A percentile compares a stretch with the other conserved stretches of the same genome.
phyloP scores from a whole-genome alignment of 2,113 vertebrate genomes.

The Nothobranchius kuhntae region DNA sequence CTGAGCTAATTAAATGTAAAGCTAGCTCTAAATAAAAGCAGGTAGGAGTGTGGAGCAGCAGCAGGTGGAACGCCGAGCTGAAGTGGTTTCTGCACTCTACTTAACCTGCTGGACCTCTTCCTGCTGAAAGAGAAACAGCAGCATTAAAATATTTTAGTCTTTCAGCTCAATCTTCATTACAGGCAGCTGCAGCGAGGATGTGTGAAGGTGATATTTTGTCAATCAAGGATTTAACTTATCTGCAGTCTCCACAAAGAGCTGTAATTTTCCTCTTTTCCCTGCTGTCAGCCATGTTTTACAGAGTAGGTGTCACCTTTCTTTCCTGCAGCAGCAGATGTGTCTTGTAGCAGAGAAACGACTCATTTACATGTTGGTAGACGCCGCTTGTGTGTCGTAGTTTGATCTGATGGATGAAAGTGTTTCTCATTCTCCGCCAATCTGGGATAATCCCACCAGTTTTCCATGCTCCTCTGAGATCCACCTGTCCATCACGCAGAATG shows the following conservation, averaged over 20 bases:
- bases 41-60: no score
- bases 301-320: constrained; percentile 32
- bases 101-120: no score
- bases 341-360: constrained; percentile 24
- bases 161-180: not conserved
- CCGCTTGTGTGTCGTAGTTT: constrained; percentile 40
- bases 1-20: no score
- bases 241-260: constrained; percentile 39
- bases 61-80: no score
- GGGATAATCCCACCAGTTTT: constrained; percentile 34
- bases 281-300: constrained; percentile 39
- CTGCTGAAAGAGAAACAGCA: not conserved
- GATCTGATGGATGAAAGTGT: constrained; percentile 50
- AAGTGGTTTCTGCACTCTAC: no score
- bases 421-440: constrained; percentile 33
- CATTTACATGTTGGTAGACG: constrained; percentile 56
- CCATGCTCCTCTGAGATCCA: constrained; percentile 28
- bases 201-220: constrained; percentile 35
- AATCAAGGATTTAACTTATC: constrained; percentile 37
- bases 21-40: no score
- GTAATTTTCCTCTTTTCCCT: constrained; percentile 28
- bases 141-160: not conserved
- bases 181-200: not conserved
- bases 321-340: constrained; percentile 3
- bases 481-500: constrained; percentile 52